Conservation (phyloP, 2,888 invertebrate genomes). For the Digitonthophagus gazella region DNA sequence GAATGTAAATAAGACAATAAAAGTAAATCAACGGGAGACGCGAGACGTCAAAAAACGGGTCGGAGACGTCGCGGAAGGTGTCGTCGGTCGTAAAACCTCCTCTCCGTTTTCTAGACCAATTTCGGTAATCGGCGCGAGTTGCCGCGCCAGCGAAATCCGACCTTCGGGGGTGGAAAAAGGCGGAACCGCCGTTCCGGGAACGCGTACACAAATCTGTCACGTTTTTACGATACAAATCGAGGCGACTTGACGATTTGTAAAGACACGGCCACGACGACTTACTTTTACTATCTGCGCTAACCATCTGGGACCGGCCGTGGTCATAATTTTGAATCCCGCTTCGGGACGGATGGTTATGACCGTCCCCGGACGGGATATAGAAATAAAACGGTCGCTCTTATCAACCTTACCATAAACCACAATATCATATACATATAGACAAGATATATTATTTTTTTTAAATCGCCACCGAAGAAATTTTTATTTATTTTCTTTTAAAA, state of each 20-base stretch:
- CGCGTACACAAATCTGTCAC: not conserved
- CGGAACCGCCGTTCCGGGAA: not conserved
- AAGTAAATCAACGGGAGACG: not conserved
- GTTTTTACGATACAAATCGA: not conserved
- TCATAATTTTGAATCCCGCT: not conserved
- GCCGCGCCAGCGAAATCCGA: not conserved
- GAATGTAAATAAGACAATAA: not conserved
- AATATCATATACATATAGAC: not conserved
- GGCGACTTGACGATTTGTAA: not conserved
- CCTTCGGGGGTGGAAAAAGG: not conserved
- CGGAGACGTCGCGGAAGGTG: not conserved
- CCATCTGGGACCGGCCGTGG: not conserved
- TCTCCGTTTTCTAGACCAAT: not conserved
- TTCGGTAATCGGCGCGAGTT: not conserved
- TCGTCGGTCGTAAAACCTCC: not conserved
- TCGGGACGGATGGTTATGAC: not conserved
- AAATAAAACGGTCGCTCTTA: not conserved
- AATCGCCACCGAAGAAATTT: no score
- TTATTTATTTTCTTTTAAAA: no score
- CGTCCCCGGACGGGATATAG: not conserved
- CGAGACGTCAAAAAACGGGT: not conserved
- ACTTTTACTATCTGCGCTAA: not conserved
- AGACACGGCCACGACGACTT: not conserved
- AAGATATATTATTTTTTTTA: not conserved
- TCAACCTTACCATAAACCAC: not conserved